phyloP scores from a whole-genome alignment of 2,113 vertebrate genomes.

The Phyllostomus hastatus region DNA sequence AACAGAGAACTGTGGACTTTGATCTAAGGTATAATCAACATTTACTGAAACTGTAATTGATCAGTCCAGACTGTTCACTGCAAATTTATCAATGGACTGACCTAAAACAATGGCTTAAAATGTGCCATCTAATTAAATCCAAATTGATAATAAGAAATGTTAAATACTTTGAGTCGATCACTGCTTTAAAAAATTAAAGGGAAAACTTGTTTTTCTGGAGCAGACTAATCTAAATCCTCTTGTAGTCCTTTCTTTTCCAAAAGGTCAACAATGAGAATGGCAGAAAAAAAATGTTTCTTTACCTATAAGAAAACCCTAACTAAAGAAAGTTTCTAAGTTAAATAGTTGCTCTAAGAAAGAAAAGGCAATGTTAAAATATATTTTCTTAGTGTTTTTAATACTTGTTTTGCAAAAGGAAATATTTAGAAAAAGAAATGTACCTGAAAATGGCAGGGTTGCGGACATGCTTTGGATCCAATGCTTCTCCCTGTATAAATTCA shows the following conservation, averaged over 20 bases:
- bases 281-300: not conserved
- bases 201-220: not conserved
- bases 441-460: constrained; percentile 91
- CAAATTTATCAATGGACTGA: not conserved
- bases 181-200: not conserved
- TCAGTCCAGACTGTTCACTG: not conserved
- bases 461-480: constrained; percentile 93
- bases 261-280: not conserved
- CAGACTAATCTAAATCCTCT: not conserved
- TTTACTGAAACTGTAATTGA: not conserved
- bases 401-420: constrained; percentile 25
- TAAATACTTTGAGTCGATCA: not conserved
- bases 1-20: not conserved
- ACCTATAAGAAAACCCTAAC: not conserved
- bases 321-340: not conserved
- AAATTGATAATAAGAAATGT: not conserved
- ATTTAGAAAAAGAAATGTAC: constrained; percentile 73
- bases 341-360: not conserved
- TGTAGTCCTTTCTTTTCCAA: not conserved
- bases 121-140: not conserved
- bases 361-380: not conserved
- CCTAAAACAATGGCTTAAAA: not conserved
- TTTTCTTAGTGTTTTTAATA: not conserved
- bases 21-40: not conserved
- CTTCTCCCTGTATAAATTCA: constrained; percentile 94